These are phyloP conservation scores for Phyllostomus discolor DNA, from an alignment of 2,113 vertebrate species.

Conservation along the genomic window DNA sequence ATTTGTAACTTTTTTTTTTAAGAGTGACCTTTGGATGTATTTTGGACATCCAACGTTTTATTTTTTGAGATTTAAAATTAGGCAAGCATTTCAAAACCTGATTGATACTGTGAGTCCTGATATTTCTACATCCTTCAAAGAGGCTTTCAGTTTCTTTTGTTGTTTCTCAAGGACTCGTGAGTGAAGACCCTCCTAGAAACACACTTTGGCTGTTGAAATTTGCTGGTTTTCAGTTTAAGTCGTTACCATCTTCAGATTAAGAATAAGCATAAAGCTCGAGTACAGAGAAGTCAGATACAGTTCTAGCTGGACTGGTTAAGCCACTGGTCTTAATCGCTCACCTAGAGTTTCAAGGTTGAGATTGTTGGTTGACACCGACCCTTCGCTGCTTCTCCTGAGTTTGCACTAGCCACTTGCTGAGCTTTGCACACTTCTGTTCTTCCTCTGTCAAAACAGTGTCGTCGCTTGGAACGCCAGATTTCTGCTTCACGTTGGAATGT, in stretches of 20 bases:
- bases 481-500: conserved; percentile 86
- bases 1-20: background rate
- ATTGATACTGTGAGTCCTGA: conserved; percentile 61
- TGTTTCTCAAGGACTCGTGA: conserved; percentile 67
- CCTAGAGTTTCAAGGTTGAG: conserved; percentile 72
- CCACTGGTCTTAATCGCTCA: conserved; percentile 75
- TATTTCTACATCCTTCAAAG: conserved; percentile 60
- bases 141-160: conserved; percentile 76
- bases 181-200: conserved; percentile 25
- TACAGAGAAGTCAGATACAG: conserved; percentile 20
- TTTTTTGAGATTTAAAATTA: conserved; percentile 82
- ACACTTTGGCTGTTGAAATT: conserved; percentile 28
- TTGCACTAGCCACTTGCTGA: conserved; percentile 86
- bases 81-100: conserved; percentile 74
- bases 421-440: conserved; percentile 89
- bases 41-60: conserved; percentile 69
- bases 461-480: conserved; percentile 89
- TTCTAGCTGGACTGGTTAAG: conserved; percentile 56
- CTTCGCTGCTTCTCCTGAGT: conserved; percentile 83
- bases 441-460: conserved; percentile 89
- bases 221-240: conserved; percentile 55
- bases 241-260: conserved; percentile 36
- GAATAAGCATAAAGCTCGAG: conserved; percentile 30
- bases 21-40: conserved; percentile 25
- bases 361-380: conserved; percentile 74